Percentiles rank a stretch among this genome's conserved stretches.
Conservation (phyloP, 2,113 vertebrate species). For the Grantiella picta region DNA sequence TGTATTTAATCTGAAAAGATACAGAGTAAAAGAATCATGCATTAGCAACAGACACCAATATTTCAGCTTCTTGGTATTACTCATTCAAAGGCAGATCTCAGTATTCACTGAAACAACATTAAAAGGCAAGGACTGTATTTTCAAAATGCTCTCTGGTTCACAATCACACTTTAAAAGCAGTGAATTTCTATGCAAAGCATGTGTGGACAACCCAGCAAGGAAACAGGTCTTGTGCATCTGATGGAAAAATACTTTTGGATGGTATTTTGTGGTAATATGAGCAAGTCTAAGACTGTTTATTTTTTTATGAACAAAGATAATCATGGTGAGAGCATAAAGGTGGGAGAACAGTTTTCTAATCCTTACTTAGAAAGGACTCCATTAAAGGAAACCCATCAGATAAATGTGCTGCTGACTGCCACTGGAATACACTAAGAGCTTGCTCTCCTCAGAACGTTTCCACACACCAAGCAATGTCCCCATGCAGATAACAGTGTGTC, state of each 20-base stretch:
- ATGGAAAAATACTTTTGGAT: background rate
- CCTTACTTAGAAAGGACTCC: background rate
- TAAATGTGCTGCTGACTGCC: background rate
- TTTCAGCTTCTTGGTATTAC: background rate
- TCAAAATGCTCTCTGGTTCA: background rate
- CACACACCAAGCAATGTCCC: background rate
- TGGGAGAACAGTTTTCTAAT: background rate
- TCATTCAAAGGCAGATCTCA: background rate
- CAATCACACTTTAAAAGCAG: background rate
- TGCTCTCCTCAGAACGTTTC: background rate
- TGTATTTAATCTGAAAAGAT: slow-evolving; percentile 88
- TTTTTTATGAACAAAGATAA: background rate
- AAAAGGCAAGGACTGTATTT: background rate
- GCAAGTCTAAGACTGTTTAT: background rate
- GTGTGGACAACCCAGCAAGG: background rate
- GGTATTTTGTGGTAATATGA: background rate
- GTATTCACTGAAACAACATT: background rate
- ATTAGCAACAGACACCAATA: background rate
- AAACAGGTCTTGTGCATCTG: background rate
- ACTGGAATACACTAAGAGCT: background rate
- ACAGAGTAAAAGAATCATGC: background rate
- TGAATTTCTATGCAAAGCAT: background rate
- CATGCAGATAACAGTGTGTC: background rate
- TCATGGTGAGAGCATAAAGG: background rate
- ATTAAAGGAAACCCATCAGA: background rate